Conservation (phyloP, 2,797 vertebrate genomes). For the Alauda arvensis region DNA sequence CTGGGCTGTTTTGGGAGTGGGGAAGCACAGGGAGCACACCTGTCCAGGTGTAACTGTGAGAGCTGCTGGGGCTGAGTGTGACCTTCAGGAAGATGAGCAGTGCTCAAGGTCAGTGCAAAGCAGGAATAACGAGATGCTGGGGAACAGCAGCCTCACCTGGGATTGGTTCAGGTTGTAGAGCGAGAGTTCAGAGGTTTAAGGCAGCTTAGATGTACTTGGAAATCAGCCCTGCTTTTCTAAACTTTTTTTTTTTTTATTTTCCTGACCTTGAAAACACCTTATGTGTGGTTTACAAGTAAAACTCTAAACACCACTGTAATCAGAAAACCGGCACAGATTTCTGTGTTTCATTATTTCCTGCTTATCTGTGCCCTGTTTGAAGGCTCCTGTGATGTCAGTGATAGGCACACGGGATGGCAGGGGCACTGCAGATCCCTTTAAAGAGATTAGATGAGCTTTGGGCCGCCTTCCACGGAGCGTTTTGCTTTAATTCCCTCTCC, state of each 20-base stretch:
- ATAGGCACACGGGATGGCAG: not conserved
- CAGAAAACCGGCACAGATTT: slow-evolving; percentile 7
- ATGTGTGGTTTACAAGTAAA: slow-evolving; percentile 1
- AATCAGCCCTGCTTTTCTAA: not conserved
- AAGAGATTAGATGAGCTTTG: slow-evolving; percentile 9
- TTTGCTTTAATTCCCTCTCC: not conserved
- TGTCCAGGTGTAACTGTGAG: slow-evolving; percentile 32
- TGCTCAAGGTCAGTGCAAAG: slow-evolving; percentile 57
- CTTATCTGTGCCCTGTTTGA: slow-evolving; percentile 14
- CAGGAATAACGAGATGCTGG: slow-evolving; percentile 48
- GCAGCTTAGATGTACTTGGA: slow-evolving; percentile 37
- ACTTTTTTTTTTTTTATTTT: not conserved
- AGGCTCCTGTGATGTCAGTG: not conserved
- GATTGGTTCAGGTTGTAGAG: slow-evolving; percentile 27
- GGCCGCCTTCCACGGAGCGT: not conserved
- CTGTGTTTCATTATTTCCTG: slow-evolving; percentile 3
- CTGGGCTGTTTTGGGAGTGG: not conserved
- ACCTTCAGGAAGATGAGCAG: slow-evolving; percentile 15
- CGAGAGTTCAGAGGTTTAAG: slow-evolving; percentile 24
- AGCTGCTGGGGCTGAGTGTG: slow-evolving; percentile 8
- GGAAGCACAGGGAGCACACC: not conserved
- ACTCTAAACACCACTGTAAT: slow-evolving; percentile 34
- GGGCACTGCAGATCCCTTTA: slow-evolving; percentile 20
- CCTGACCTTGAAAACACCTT: slow-evolving; percentile 49
- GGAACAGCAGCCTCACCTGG: slow-evolving; percentile 57